Base-by-base conservation (phyloP, 92 coral and sea anemone genomes). In the Parazoanthus swiftii region DNA sequence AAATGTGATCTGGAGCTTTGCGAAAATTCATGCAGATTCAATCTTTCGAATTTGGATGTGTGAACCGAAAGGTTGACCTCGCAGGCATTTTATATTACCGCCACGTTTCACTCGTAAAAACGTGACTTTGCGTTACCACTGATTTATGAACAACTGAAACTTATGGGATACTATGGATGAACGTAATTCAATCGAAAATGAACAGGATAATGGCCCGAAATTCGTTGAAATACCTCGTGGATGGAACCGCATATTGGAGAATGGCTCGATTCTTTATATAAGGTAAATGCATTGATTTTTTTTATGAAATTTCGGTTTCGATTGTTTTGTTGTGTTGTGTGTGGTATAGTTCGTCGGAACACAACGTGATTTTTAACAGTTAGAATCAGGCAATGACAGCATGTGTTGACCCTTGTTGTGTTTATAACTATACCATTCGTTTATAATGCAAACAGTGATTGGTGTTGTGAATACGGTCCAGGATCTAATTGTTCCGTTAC, bases 191-290 rank as follows among this genome's bases (percentile, higher is more conserved):
- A 83, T 67, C 75, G 88, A 85, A 56, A 93, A 87, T 75, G 98
- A 92, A 73, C 94, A 88, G 86, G 77, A 65, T n/a, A 90, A 89
- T 90, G 92, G 89, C 56, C 89, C 93, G 33, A 89, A 89, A 67
- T 91, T 84, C 92, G 91, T 97, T 48, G 97, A 95, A 85, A 96
- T 97, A 74, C 99, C 99, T 70, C 91, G 96, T 46, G 99, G 99
- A 5, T 97, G 99, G 99, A 95, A 85, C 65, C 95, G 99, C 81
- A 93, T 93, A 65, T 89, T 93, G 51, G 99, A 97, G 88, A 97
- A 97, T 79, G 99, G 94, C 84, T 91, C 92, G 76, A 89, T 97
- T 85, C 93, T 94, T 50, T 97, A 97, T 91, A 91, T 97, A 86
- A 97, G 99, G 99, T 97, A 89, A 76, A 95, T 29, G 54, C 21